Evolutionary conservation across 2,888 invertebrate genomes (phyloP).

Genomic region (Cataglyphis cursor): DNA sequence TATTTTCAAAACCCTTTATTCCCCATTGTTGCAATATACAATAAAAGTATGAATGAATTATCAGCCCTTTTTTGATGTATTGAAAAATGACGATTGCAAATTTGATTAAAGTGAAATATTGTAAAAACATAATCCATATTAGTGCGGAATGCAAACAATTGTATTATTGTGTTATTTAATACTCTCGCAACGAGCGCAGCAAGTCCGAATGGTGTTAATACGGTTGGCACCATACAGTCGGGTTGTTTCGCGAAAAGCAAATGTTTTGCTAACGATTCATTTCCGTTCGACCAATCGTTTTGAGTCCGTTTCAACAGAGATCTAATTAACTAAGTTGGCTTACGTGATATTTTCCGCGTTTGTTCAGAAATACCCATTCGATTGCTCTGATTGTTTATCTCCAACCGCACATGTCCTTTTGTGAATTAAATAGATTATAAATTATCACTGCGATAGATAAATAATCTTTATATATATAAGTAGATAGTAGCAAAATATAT

Average conservation of each 20-base stretch:
- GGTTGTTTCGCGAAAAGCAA: slow-evolving; percentile 30
- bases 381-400: slow-evolving; percentile 23
- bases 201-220: slow-evolving; percentile 33
- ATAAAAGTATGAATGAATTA: background rate
- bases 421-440: background rate
- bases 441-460: background rate
- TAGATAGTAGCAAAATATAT: background rate
- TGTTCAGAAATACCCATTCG: slow-evolving; percentile 16
- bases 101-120: slow-evolving; percentile 7
- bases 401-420: background rate
- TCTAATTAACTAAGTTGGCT: slow-evolving; percentile 8
- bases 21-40: background rate
- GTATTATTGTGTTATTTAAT: slow-evolving; percentile 10
- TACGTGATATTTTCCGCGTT: slow-evolving; percentile 1
- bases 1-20: background rate
- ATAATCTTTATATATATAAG: background rate
- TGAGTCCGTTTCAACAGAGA: slow-evolving; percentile 18
- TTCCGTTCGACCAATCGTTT: background rate
- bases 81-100: background rate
- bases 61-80: background rate
- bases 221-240: slow-evolving; percentile 1
- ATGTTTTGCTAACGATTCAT: slow-evolving; percentile 39
- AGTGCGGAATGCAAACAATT: slow-evolving; percentile 18
- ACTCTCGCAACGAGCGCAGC: background rate
- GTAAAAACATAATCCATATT: slow-evolving; percentile 30